Conservation (phyloP, 92 coral and sea anemone genomes). For the Epizoanthus ramosus region DNA sequence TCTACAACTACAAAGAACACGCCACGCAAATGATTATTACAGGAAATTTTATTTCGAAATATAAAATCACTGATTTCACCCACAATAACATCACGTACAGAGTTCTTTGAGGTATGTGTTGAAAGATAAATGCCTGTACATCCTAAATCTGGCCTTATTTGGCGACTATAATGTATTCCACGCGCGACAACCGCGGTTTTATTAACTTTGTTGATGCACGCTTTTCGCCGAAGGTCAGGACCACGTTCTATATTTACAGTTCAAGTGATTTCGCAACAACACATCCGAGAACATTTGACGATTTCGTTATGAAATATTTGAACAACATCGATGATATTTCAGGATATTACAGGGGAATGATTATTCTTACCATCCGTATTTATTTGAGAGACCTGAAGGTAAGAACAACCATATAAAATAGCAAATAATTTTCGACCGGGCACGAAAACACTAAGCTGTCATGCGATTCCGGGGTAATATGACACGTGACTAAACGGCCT, state of each 20-base stretch:
- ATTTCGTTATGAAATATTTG: conserved; percentile 20
- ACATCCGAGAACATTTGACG: conserved; percentile 17
- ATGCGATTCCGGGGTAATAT: no score
- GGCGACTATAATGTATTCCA: conserved; percentile 19
- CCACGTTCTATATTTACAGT: conserved; percentile 17
- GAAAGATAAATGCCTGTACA: conserved; percentile 30
- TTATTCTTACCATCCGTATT: conserved; percentile 10
- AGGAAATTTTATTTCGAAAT: conserved; percentile 19
- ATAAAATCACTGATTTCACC: conserved; percentile 17
- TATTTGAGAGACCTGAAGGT: conserved; percentile 24
- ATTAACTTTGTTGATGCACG: not conserved
- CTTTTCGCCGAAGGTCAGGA: conserved; percentile 23
- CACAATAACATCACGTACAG: conserved; percentile 21
- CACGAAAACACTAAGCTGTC: no score
- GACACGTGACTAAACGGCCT: no score
- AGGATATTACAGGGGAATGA: conserved; percentile 19
- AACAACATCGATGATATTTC: conserved; percentile 7
- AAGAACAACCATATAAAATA: conserved; percentile 27
- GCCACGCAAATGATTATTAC: conserved; percentile 14
- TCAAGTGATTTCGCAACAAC: conserved; percentile 31
- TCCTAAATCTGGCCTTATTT: conserved; percentile 27
- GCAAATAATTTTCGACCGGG: conserved; percentile 20
- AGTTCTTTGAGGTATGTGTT: conserved; percentile 35
- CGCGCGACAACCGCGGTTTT: conserved; percentile 20
- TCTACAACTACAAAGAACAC: conserved; percentile 23